Evolutionary conservation across 1,140 invertebrate species (phyloP).

Genomic region (Drosophila kanapiae): DNA sequence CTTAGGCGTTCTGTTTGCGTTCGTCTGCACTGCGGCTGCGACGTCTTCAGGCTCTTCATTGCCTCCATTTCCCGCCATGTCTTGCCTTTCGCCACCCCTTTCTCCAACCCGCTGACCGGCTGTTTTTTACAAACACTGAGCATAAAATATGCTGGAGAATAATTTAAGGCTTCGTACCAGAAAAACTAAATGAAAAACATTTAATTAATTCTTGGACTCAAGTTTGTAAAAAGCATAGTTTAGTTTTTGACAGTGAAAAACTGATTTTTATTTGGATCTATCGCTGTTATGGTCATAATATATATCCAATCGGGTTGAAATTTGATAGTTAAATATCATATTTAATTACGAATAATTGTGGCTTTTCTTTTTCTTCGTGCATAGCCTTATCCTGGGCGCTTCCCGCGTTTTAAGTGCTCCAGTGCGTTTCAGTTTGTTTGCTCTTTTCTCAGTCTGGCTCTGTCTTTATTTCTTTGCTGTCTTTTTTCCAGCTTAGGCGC

Average conservation of each 20-base stretch:
- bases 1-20: constrained; percentile 83
- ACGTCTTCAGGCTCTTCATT: constrained; percentile 35
- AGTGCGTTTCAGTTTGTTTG: constrained; percentile 66
- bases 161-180: not conserved
- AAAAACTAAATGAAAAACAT: too few species aligned
- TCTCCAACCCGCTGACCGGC: constrained; percentile 1
- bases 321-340: too few species aligned
- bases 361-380: not conserved
- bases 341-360: not conserved
- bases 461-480: constrained; percentile 50
- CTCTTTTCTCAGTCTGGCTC: constrained; percentile 46
- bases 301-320: too few species aligned
- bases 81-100: not conserved
- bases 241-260: not conserved
- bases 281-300: not conserved
- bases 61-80: not conserved
- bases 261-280: too few species aligned
- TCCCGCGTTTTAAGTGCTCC: constrained; percentile 53
- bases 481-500: constrained; percentile 27
- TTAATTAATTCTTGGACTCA: too few species aligned
- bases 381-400: constrained; percentile 4
- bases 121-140: constrained; percentile 2
- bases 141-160: not conserved
- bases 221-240: not conserved
- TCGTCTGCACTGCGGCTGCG: constrained; percentile 73